Evolutionary conservation across 2,113 vertebrate genomes (phyloP), one percentile per base, ranked within the genome.

Genomic region (Nesoenas mayeri): DNA sequence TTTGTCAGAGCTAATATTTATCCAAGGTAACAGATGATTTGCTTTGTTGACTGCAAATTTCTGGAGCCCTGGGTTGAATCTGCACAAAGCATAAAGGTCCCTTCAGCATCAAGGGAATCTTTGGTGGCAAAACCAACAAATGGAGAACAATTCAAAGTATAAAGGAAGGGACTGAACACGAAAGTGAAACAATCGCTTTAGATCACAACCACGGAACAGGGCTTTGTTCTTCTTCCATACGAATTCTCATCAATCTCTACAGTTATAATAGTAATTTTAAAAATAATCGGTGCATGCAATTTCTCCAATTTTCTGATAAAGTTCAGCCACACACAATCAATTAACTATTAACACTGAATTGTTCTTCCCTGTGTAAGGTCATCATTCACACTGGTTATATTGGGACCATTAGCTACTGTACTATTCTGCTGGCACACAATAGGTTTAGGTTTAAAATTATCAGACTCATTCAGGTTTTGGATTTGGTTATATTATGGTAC

Each of bases 1-100:
- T 93, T 94, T 91, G 60, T 88, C 61, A 86, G 66, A 89, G 77
- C 57, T 85, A 94, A 82, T 92, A 92, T 84, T 95, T 95, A 92
- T 79, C 61, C 83, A 79, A 78, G 69, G 73, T 93, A 89, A 84
- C 86, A 87, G 70, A 85, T 54, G 6, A 96, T 93, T 82, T 91
- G 38, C 72, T 91, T 61, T 11, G 36, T 26, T 72, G 85, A 89
- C 12, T 58, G 60, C 38, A 93, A 88, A 61, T 20, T 92, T 91
- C 50, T 72, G 66, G 58, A 80, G 72, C 38, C n/a, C 10, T n/a
- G 15, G 25, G 40, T 75, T 71, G 26, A 72, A 88, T 57, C 69
- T 48, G 24, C 20, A 47, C 15, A 7, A 19, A 42, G 18, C 50
- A 75, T 5, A 79, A 64, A 75, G 34, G 25, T 74, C 56, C 54